Percentiles rank a stretch among this genome's conserved stretches.
These are phyloP conservation scores for Hirtodrosophila histrioides DNA, from an alignment of 2,888 invertebrate genomes.

Conservation along the genomic window DNA sequence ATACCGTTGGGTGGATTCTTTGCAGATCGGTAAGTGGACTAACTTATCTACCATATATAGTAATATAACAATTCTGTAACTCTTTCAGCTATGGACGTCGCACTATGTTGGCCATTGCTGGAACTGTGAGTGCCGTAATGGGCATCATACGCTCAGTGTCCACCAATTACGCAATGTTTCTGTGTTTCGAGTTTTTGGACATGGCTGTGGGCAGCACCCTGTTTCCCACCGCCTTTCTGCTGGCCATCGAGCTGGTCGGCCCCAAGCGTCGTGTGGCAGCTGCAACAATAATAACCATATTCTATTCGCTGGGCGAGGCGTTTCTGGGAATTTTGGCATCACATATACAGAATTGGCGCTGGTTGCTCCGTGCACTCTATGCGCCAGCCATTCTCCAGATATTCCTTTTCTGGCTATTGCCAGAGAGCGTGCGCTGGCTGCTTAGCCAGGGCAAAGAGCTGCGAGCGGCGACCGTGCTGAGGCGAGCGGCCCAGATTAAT, in stretches of 20 bases:
- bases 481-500: slow-evolving; percentile 87
- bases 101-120: slow-evolving; percentile 86
- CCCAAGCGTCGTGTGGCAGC: slow-evolving; percentile 89
- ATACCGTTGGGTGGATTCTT: slow-evolving; percentile 87
- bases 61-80: background rate
- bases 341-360: slow-evolving; percentile 88
- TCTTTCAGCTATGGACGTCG: slow-evolving; percentile 86
- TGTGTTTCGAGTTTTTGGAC: slow-evolving; percentile 89
- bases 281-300: slow-evolving; percentile 89
- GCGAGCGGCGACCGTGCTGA: slow-evolving; percentile 86
- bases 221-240: slow-evolving; percentile 89
- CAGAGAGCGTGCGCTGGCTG: slow-evolving; percentile 91
- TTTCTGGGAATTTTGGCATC: slow-evolving; percentile 89
- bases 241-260: slow-evolving; percentile 91
- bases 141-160: slow-evolving; percentile 90
- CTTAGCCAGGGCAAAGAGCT: slow-evolving; percentile 86
- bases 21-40: slow-evolving; percentile 86
- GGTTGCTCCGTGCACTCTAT: slow-evolving; percentile 88
- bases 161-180: slow-evolving; percentile 88
- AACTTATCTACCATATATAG: background rate
- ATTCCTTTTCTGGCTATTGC: slow-evolving; percentile 88
- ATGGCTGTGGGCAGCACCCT: slow-evolving; percentile 89
- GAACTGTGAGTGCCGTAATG: slow-evolving; percentile 86
- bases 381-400: slow-evolving; percentile 88
- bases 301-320: slow-evolving; percentile 89